These are phyloP conservation scores for Pionites leucogaster DNA, from an alignment of 2,113 vertebrate species.

Conservation along the genomic window DNA sequence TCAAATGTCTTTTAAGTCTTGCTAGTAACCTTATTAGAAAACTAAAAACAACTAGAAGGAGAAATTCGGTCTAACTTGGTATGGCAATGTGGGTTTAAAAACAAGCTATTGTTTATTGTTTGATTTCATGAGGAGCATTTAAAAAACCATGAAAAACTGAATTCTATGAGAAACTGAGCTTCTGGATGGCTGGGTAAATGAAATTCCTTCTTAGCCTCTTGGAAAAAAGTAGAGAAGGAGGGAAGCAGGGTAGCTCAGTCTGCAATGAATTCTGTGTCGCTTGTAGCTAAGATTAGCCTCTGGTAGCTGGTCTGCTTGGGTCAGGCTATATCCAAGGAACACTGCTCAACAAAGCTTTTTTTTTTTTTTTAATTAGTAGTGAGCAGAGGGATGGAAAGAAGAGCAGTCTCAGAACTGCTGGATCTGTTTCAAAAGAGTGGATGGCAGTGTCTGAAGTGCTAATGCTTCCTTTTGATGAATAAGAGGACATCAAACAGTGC, in stretches of 20 bases:
- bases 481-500: neutral
- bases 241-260: neutral
- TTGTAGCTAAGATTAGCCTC: neutral
- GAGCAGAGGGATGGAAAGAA: neutral
- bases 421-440: neutral
- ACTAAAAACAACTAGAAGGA: neutral
- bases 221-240: neutral
- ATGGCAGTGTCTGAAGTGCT: neutral
- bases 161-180: neutral
- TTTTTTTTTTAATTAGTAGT: neutral
- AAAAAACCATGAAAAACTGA: neutral
- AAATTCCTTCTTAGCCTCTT: neutral
- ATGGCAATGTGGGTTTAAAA: neutral
- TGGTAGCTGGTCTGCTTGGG: neutral
- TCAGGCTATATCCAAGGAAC: neutral
- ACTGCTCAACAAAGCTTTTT: neutral
- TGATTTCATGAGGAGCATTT: neutral
- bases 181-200: neutral
- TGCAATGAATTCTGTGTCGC: neutral
- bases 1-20: neutral
- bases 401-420: neutral
- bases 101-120: neutral
- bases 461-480: neutral
- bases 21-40: neutral
- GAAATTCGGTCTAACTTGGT: neutral